Base-by-base conservation (phyloP, 2,797 vertebrate genomes). In the Molossus alvarezi region DNA sequence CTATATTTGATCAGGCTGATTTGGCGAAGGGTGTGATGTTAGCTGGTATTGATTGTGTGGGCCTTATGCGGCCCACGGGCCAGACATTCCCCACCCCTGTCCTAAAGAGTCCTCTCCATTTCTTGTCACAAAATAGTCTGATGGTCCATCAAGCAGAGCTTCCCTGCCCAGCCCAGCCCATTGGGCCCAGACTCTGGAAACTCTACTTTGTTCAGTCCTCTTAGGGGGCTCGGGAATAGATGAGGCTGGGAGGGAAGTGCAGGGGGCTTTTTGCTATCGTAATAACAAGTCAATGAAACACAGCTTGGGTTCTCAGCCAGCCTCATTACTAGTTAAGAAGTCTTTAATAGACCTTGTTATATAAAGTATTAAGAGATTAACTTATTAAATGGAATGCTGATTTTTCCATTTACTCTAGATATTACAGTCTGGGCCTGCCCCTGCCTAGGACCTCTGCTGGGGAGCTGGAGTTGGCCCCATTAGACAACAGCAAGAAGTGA, bases 221-320 rank as follows among this genome's bases (percentile, higher is more conserved):
- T 87, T 90, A 58, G 41, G n/a, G 15, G 27, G 20, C 55, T 90
- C 21, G 7, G 48, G 73, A 79, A 37, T 60, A 79, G 51, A 37
- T 15, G 2, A 82, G 8, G 67, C n/a, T 33, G 33, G 20, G 8
- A 81, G 21, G 33, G 23, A 94, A 89, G 53, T n/a, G 55, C 23
- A n/a, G 8, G 5, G 6, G 37, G 14, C 6, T 58, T 83, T 82
- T 82, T 20, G 1, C 82, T 83, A 12, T 67, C 55, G 15, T 57
- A 87, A 53, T 37, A 83, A 85, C 45, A 79, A 84, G 60, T 65
- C 81, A 90, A 33, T 85, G 75, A 93, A 83, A 88, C 53, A 77
- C 15, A 29, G 69, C 9, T 48, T 67, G 88, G 27, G 13, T 23
- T 69, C 67, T 85, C 65, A 67, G 15, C 23, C 80, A 58, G 11